phyloP scores from a whole-genome alignment of 2,888 invertebrate genomes.

The Hymenopus coronatus region DNA sequence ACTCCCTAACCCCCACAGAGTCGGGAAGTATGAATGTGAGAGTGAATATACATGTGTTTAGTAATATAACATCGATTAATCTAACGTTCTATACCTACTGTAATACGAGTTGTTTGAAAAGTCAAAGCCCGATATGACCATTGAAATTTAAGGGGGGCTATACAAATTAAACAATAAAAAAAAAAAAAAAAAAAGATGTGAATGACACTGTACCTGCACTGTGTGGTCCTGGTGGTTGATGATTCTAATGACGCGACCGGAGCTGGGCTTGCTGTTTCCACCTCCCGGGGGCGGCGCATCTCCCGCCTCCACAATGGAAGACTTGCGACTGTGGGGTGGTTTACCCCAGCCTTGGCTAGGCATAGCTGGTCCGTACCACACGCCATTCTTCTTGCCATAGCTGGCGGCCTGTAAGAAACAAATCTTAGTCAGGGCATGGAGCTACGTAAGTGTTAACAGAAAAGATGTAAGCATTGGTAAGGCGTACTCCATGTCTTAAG shows the following conservation, averaged over 20 bases:
- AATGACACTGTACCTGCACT: constrained; percentile 64
- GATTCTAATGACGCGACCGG: constrained; percentile 85
- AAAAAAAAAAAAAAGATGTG: too few relatives aligned
- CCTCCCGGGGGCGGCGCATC: constrained; percentile 70
- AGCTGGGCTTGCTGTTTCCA: constrained; percentile 67
- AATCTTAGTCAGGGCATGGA: not conserved
- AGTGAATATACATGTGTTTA: too few relatives aligned
- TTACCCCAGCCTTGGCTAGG: constrained; percentile 59
- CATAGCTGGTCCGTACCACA: constrained; percentile 66
- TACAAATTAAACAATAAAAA: too few relatives aligned
- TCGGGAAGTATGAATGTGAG: too few relatives aligned
- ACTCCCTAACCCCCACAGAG: too few relatives aligned
- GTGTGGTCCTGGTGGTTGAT: constrained; percentile 92
- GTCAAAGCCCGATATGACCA: too few relatives aligned
- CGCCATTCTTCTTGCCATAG: constrained; percentile 87
- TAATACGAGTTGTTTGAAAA: too few relatives aligned
- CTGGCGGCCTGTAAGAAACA: constrained; percentile 68
- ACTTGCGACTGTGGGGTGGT: constrained; percentile 67
- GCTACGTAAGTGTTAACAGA: not conserved
- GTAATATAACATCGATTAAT: too few relatives aligned
- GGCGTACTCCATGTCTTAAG: not conserved
- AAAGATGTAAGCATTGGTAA: not conserved
- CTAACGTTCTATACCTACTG: too few relatives aligned
- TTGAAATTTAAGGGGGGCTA: too few relatives aligned
- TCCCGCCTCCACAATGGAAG: constrained; percentile 73